These are phyloP conservation scores for Sebastes trivittatus DNA, from an alignment of 2,797 vertebrate genomes.

Conservation along the genomic window DNA sequence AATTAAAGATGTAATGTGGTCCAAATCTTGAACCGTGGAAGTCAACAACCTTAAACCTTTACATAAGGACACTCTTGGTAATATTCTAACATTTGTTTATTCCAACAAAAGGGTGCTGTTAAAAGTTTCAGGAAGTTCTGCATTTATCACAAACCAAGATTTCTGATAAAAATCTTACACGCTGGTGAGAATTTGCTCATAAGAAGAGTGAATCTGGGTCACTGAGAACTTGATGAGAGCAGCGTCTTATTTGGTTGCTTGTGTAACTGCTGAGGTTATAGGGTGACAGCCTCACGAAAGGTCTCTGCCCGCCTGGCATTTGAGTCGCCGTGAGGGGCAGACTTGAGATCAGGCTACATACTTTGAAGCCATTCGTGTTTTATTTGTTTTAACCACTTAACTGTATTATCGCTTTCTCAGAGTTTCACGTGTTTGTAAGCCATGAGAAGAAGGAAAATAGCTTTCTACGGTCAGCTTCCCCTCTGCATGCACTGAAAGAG, in stretches of 20 bases:
- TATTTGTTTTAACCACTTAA: neutral
- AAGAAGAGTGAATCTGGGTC: neutral
- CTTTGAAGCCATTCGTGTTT: neutral
- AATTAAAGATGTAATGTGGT: neutral
- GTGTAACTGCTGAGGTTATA: constrained; percentile 29
- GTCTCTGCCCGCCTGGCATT: constrained; percentile 20
- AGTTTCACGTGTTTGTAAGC: neutral
- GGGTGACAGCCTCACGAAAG: constrained; percentile 7
- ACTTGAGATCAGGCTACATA: constrained; percentile 25
- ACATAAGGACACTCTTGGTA: neutral
- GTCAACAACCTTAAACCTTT: neutral
- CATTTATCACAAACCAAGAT: neutral
- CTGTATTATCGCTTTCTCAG: neutral
- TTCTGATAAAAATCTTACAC: neutral
- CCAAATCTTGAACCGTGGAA: neutral
- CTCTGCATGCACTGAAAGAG: neutral
- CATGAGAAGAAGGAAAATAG: neutral
- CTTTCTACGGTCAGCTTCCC: constrained; percentile 15
- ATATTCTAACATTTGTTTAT: neutral
- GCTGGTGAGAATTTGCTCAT: neutral
- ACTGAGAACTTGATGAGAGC: constrained; percentile 5
- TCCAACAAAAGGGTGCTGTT: neutral
- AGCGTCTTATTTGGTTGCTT: constrained; percentile 1
- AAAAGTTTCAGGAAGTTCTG: neutral
- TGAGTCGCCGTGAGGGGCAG: constrained; percentile 8